Evolutionary conservation across 2,797 vertebrate species (phyloP), one percentile per base, ranked within the genome.

Genomic region (Cichlasoma orientale): DNA sequence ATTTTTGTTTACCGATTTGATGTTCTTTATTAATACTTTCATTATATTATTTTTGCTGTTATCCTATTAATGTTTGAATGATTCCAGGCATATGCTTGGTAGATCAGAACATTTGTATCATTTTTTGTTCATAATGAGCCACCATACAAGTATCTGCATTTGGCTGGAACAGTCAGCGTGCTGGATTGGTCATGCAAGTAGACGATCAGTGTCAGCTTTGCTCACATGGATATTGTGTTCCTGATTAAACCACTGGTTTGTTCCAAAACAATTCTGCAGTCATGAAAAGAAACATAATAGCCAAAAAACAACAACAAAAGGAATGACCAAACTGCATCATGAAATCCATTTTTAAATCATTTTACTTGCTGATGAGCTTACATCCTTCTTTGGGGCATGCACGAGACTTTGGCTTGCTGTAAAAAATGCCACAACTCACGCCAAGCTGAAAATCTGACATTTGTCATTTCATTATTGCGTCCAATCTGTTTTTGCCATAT

Each of bases 381-480:
- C 18, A 41, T 63, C 25, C 27, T 41, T 18, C 36, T 56, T 9
- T 56, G 56, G 81, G 47, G 61, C 52, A 50, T 63, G 69, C 52
- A 77, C 68, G 36, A 21, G 27, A 66, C 69, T 82, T 79, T 77
- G 68, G 47, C 56, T 88, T 72, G 74, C 82, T 59, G 18, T 56
- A 71, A 75, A 77, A 50, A 69, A 74, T 59, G 2, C 44, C 7
- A 7, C 4, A 13, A 56, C 56, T 53, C 74, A 69, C 52, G 90
- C 82, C 83, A 86, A 58, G 61, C 59, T 78, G 54, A 91, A 82
- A 92, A 80, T 56, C 82, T 80, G 82, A 92, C 92, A 92, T 93
- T 92, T 91, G 88, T 93, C 90, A 87, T 89, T 89, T 92, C 88
- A 92, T 94, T 93, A 93, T 88, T 84, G 87, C 80, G 55, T 72